These are phyloP conservation scores for Bombus fervidus DNA, from an alignment of 1,140 invertebrate genomes.

Conservation along the genomic window DNA sequence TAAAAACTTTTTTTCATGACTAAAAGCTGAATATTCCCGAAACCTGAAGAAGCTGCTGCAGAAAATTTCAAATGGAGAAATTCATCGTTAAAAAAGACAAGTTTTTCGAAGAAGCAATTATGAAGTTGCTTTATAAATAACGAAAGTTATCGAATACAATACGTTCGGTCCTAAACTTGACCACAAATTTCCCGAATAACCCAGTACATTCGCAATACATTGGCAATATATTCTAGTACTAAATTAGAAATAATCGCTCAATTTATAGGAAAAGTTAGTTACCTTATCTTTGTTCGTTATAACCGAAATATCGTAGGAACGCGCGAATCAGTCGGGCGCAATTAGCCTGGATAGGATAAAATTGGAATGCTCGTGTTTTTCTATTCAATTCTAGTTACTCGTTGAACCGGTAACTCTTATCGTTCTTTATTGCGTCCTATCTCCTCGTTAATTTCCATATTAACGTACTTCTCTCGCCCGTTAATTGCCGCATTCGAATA, in stretches of 20 bases:
- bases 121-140: not conserved
- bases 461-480: slow-evolving; percentile 1
- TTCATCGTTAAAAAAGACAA: not conserved
- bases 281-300: not conserved
- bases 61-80: not conserved
- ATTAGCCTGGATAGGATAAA: slow-evolving; percentile 1
- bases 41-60: not conserved
- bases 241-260: not conserved
- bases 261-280: not conserved
- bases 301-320: not conserved
- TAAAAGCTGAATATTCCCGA: too few relatives aligned
- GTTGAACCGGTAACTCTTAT: slow-evolving; percentile 2
- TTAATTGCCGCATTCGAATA: slow-evolving; percentile 30
- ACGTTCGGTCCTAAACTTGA: not conserved
- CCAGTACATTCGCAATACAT: too few relatives aligned
- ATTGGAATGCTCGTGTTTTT: not conserved
- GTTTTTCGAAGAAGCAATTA: not conserved
- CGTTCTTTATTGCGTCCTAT: slow-evolving; percentile 29
- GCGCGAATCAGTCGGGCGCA: not conserved
- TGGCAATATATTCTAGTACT: not conserved
- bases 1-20: too few relatives aligned
- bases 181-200: not conserved
- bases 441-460: slow-evolving; percentile 37
- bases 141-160: not conserved
- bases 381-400: slow-evolving; percentile 4